Evolutionary conservation across 2,113 vertebrate species (phyloP).

Genomic region (Lethenteron reissneri): DNA sequence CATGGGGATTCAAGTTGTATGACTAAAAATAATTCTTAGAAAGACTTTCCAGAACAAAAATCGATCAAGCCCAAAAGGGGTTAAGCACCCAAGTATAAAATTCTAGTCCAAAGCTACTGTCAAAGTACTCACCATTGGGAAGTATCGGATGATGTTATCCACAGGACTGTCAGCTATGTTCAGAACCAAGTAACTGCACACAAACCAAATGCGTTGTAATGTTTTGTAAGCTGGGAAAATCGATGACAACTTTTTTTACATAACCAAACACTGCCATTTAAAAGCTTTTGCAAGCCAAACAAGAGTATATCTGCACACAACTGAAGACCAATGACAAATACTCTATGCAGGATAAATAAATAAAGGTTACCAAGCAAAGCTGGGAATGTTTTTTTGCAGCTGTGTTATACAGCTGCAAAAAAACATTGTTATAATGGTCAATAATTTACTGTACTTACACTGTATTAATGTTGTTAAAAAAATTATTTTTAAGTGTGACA

Average conservation of each 20-base stretch:
- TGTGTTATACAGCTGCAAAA: no score
- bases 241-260: no score
- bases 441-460: neutral
- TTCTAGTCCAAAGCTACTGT: neutral
- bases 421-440: no score
- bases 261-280: no score
- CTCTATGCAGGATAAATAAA: no score
- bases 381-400: no score
- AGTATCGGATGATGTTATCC: conserved; percentile 94
- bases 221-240: no score
- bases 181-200: conserved; percentile 82
- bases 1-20: neutral
- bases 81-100: neutral
- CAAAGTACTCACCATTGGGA: conserved; percentile 52
- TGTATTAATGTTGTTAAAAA: neutral
- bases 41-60: neutral
- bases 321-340: no score
- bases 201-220: conserved; percentile 11
- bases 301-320: no score
- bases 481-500: neutral
- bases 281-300: no score
- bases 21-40: neutral
- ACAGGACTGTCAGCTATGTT: conserved; percentile 98
- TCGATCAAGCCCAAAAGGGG: neutral
- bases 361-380: no score